Conservation (phyloP, 2,888 invertebrate genomes). For the Malachius bipustulatus region DNA sequence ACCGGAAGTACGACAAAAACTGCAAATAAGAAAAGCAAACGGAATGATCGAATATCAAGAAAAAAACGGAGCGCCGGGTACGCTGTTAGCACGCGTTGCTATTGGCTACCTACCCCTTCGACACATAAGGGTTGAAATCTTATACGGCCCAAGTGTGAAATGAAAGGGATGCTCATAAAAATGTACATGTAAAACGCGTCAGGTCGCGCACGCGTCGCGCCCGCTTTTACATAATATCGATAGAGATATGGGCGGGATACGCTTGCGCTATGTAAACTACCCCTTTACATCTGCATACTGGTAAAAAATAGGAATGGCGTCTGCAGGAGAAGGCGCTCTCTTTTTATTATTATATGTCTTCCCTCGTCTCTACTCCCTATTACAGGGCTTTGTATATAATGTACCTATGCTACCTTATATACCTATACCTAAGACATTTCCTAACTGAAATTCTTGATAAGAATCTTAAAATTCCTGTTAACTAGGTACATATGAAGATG, state of each 20-base stretch:
- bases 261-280: constrained; percentile 33
- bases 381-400: no score
- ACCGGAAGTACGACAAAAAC: neutral
- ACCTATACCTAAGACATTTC: no score
- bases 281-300: constrained; percentile 34
- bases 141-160: constrained; percentile 26
- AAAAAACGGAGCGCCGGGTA: no score
- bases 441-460: no score
- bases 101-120: constrained; percentile 34
- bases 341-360: no score
- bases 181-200: constrained; percentile 36
- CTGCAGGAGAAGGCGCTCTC: no score
- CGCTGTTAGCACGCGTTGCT: constrained; percentile 34
- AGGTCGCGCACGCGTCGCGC: constrained; percentile 34
- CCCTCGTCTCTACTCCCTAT: no score
- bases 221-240: constrained; percentile 38
- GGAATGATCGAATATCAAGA: no score
- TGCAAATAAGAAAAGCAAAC: neutral
- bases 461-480: no score
- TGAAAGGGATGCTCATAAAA: constrained; percentile 33
- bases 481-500: no score
- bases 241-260: constrained; percentile 36
- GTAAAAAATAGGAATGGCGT: constrained; percentile 30
- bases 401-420: no score
- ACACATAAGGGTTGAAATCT: constrained; percentile 35